Conservation (phyloP, 2,113 vertebrate genomes). For the Trichomycterus rosablanca region DNA sequence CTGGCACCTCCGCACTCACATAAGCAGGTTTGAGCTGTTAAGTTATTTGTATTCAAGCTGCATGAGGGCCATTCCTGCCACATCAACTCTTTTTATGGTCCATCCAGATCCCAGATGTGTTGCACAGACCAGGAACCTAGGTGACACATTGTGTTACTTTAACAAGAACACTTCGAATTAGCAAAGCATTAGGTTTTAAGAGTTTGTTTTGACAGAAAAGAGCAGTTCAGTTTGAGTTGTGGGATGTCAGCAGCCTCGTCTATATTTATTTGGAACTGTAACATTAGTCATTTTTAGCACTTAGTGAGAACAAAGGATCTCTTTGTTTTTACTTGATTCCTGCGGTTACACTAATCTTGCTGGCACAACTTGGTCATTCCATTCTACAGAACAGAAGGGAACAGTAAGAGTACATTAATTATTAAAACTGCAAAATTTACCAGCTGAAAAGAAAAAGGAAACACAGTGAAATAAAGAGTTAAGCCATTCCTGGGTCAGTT, state of each 20-base stretch:
- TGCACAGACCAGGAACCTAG: not conserved
- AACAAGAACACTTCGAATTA: slow-evolving; percentile 14
- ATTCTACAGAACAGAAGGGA: slow-evolving; percentile 8
- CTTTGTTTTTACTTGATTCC: slow-evolving; percentile 23
- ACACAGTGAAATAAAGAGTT: too few species aligned
- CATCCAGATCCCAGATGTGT: slow-evolving; percentile 3
- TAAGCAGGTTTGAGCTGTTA: slow-evolving; percentile 10
- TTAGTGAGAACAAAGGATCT: slow-evolving; percentile 43
- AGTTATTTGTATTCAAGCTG: slow-evolving; percentile 17
- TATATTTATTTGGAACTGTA: slow-evolving; percentile 48
- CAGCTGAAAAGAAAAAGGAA: too few species aligned
- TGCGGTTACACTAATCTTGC: not conserved
- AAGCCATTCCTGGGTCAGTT: too few species aligned
- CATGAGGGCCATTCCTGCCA: not conserved
- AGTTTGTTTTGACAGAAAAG: slow-evolving; percentile 49
- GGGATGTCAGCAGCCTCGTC: slow-evolving; percentile 34
- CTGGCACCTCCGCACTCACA: not conserved
- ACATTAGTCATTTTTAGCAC: slow-evolving; percentile 30
- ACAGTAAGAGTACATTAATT: not conserved
- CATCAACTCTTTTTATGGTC: slow-evolving; percentile 12
- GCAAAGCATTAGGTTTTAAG: slow-evolving; percentile 1
- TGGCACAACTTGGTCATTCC: not conserved
- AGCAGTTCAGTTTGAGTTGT: slow-evolving; percentile 24
- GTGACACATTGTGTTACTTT: slow-evolving; percentile 33
- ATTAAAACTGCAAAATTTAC: not conserved